Base-by-base conservation (phyloP, 1,140 invertebrate genomes). In the Lutraria rhynchaena region DNA sequence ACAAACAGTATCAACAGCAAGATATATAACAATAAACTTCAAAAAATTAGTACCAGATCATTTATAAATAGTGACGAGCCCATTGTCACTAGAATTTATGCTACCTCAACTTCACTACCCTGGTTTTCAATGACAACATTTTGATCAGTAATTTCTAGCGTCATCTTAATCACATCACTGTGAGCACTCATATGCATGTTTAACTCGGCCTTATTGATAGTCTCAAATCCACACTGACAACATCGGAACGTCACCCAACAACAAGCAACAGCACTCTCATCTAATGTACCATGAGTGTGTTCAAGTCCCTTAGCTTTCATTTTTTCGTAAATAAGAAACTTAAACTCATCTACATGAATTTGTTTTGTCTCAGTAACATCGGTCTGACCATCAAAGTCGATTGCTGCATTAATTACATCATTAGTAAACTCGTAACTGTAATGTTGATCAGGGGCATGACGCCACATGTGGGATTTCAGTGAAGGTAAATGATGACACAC, bases 401-500 rank as follows among this genome's bases (percentile, higher is more conserved):
- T 90, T 31, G 91, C 91, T 11, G 90, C 91, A 76, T 92, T 92
- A 65, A 92, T 92, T 57, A 91, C 90, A 55, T 90, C 88, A 69
- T 92, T 92, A 60, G 91, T 91, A 57, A 89, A 89, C 75, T 91
- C 87, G 53, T 92, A 92, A 83, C 89, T 91, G 80, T 91, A 92
- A 82, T 90, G 90, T 24, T 86, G 81, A 65, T 92, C 90, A 65
- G 88, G 89, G 24, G 91, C 91, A 83, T 92, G 92, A 4, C 90
- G 85, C 92, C 92, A 92, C 91, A 92, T 92, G 85, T 92, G 92
- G 0, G 91, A 92, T 75, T 92, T 92, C 19, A 92, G 83, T 1
- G 92, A 92, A 0, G 92, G 92, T 76, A 92, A 81, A 84, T 92
- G 92, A 78, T 92, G 91, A 70, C 92, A 92, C 11, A 92, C 90